Base-by-base conservation (phyloP, 2,113 vertebrate species). In the Fukomys damarensis region DNA sequence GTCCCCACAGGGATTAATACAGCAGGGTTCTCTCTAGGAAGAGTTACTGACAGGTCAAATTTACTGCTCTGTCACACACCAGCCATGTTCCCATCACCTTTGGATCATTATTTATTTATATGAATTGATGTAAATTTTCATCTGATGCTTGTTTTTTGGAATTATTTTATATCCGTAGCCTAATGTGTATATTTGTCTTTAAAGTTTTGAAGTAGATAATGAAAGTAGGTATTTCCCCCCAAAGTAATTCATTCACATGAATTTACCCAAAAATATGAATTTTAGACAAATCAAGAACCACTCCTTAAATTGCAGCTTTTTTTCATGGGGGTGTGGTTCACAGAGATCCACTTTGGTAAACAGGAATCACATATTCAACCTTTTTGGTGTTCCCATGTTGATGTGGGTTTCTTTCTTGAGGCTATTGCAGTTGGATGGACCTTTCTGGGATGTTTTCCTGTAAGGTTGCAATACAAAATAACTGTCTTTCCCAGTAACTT, bases 171-270 rank as follows among this genome's bases (percentile, higher is more conserved):
- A 28, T 59, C 26, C 30, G 4, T 80, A 63, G 49, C 46, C 58
- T 93, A 38, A 41, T 49, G 4, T 72, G 43, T 35, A 26, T 72
- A 16, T 46, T 41, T 94, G 41, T 92, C 9, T 74, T 85, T 81
- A 95, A 86, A 54, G 70, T 91, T 46, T 82, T 95, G 61, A 77
- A 35, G 26, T 66, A 92, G 61, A 26, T 96, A 88, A 81, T 82
- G 2, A 70, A 93, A 32, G 7, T 30, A 46, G 41, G 3, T 49
- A 0, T 20, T 81, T 61, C 3, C 7, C 13, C 43, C 28, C 4
- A 49, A 82, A 93, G 41, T 79, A 52, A 91, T 95, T 83, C 17
- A 86, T 65, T 61, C 13, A 41, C 58, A 82, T 43, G 28, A 32
- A 80, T 20, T 88, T 91, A 41, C 5, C 30, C 63, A 35, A 61